A percentile compares a stretch with the other conserved stretches of the same genome.
These are phyloP conservation scores for Nomada hirtipes DNA, from an alignment of 2,888 invertebrate species.

Conservation along the genomic window DNA sequence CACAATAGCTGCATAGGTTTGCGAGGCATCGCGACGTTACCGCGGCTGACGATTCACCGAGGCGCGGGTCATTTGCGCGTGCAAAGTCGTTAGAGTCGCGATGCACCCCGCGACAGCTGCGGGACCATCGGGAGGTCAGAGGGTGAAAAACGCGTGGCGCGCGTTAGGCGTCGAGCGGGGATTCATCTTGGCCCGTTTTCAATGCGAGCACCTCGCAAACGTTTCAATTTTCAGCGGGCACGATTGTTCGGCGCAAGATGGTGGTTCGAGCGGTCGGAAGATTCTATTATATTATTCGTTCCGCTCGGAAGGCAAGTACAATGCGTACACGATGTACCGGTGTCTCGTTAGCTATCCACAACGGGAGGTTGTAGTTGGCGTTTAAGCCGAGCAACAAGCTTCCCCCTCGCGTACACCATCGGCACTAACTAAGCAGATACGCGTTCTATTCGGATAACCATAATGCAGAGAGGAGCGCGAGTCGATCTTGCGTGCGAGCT, in stretches of 20 bases:
- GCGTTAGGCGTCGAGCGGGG: not conserved
- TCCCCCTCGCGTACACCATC: conserved; percentile 53
- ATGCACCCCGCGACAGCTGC: not conserved
- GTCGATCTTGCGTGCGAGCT: conserved; percentile 11
- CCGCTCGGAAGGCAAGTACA: conserved; percentile 57
- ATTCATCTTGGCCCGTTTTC: not conserved
- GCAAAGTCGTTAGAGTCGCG: conserved; percentile 47
- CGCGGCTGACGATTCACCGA: not conserved
- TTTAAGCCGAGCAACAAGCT: conserved; percentile 61
- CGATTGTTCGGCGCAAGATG: conserved; percentile 27
- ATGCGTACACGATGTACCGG: conserved; percentile 56
- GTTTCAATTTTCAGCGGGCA: conserved; percentile 33
- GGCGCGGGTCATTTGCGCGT: conserved; percentile 45
- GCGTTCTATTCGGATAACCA: conserved; percentile 54
- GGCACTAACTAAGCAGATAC: conserved; percentile 64
- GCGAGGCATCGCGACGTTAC: conserved; percentile 6
- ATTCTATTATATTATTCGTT: conserved; percentile 46
- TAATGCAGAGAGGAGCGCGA: conserved; percentile 42
- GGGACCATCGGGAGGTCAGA: not conserved
- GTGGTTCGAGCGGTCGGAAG: conserved; percentile 23
- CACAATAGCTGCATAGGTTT: conserved; percentile 24
- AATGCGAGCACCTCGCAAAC: not conserved
- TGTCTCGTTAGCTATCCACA: conserved; percentile 61
- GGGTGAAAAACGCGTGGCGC: not conserved
- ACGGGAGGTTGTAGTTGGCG: conserved; percentile 59